phyloP scores from a whole-genome alignment of 1,140 invertebrate genomes.

The Stegodyphus mimosarum region DNA sequence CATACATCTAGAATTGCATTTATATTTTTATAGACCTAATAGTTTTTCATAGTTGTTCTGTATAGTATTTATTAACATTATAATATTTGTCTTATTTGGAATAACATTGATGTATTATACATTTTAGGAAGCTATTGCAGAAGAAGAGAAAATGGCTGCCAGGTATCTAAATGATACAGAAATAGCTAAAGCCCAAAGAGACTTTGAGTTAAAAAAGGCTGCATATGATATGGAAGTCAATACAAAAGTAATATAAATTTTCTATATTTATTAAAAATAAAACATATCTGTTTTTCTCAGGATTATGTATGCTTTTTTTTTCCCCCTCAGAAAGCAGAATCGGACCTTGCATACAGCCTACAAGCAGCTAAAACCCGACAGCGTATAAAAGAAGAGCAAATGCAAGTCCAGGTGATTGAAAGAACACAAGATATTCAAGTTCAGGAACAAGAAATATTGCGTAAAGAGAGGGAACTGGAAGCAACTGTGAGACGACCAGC shows the following conservation, averaged over 20 bases:
- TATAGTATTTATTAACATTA: background rate
- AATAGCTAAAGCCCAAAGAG: conserved; percentile 94
- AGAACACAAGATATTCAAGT: conserved; percentile 69
- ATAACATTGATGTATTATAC: background rate
- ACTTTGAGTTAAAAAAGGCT: conserved; percentile 97
- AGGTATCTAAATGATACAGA: conserved; percentile 89
- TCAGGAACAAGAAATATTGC: conserved; percentile 66
- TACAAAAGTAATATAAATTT: conserved; percentile 76
- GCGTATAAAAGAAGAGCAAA: conserved; percentile 71
- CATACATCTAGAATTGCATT: too few species aligned
- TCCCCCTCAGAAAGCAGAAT: conserved; percentile 69
- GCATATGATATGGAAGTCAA: conserved; percentile 97
- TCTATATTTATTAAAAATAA: background rate
- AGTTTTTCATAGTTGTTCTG: background rate
- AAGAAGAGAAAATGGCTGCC: conserved; percentile 93
- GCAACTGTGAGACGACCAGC: conserved; percentile 70
- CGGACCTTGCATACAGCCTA: conserved; percentile 70
- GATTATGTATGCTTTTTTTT: conserved; percentile 57
- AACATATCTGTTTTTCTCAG: background rate
- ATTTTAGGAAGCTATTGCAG: conserved; percentile 84
- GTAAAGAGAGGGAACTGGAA: conserved; percentile 68
- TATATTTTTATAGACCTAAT: background rate
- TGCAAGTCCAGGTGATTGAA: conserved; percentile 70
- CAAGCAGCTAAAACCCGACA: conserved; percentile 72
- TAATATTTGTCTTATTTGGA: background rate